Percentiles rank a stretch among this genome's conserved stretches.
These are phyloP conservation scores for Macrochelys suwanniensis DNA, from an alignment of 2,797 vertebrate genomes.

Conservation along the genomic window DNA sequence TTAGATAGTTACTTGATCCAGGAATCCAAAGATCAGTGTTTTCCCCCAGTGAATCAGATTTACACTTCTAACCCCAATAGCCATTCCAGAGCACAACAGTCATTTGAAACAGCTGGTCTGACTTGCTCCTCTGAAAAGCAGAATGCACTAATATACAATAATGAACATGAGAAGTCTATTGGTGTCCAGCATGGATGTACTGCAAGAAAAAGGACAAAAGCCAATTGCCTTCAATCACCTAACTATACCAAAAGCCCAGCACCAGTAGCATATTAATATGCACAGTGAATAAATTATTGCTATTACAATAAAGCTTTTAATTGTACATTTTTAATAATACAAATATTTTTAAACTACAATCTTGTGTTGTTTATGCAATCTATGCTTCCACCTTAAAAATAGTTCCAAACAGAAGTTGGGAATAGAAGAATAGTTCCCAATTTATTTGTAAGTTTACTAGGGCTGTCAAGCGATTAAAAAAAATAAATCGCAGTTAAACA, in stretches of 20 bases:
- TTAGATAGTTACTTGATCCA: slow-evolving; percentile 26
- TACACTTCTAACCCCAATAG: neutral
- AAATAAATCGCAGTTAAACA: too few species aligned
- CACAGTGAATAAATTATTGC: neutral
- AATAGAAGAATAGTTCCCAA: neutral
- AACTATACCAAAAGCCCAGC: neutral
- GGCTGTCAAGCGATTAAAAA: too few species aligned
- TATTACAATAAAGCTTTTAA: neutral
- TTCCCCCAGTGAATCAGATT: slow-evolving; percentile 12
- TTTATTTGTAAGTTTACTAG: neutral
- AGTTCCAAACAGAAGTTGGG: neutral
- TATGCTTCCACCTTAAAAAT: neutral
- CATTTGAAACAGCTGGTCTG: neutral
- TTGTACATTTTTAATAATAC: neutral
- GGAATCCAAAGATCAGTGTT: neutral
- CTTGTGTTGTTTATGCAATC: neutral
- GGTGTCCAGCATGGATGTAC: neutral
- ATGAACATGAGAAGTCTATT: neutral
- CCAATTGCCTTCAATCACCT: neutral
- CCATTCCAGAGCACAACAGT: neutral
- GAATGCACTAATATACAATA: neutral
- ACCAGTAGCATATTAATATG: neutral
- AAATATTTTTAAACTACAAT: neutral
- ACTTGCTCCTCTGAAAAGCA: neutral
- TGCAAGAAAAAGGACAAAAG: neutral